Percentiles rank a stretch among this genome's conserved stretches.
phyloP scores from a whole-genome alignment of 2,797 vertebrate genomes.

The Paramormyrops hopkinsi region DNA sequence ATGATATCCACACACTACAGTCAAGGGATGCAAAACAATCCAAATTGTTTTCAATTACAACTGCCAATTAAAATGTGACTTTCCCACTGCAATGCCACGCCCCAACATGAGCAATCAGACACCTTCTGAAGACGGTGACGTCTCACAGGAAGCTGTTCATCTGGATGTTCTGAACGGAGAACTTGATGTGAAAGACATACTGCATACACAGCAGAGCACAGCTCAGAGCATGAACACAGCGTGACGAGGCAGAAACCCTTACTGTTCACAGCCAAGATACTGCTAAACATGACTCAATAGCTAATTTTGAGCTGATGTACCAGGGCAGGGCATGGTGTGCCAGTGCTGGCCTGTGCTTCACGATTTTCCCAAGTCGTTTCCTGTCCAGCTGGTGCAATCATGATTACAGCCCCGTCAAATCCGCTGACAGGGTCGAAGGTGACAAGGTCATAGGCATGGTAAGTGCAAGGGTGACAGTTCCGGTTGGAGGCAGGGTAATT shows the following conservation, averaged over 20 bases:
- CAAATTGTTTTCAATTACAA: background rate
- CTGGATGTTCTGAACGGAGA: background rate
- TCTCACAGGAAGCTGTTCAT: background rate
- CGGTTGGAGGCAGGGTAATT: background rate
- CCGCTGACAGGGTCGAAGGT: background rate
- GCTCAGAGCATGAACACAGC: background rate
- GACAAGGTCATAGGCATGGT: background rate
- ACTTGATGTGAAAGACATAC: background rate
- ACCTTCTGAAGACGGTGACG: background rate
- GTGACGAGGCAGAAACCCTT: background rate
- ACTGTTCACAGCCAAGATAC: background rate
- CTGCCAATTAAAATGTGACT: background rate
- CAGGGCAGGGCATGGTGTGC: background rate
- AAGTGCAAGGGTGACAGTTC: background rate
- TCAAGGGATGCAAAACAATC: background rate
- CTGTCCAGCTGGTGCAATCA: background rate
- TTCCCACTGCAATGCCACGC: background rate
- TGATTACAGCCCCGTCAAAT: background rate
- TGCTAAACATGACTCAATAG: background rate
- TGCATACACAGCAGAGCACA: background rate
- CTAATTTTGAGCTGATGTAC: background rate
- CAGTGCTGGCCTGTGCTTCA: background rate
- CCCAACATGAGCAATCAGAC: background rate
- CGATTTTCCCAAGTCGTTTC: background rate
- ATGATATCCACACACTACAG: background rate